A percentile compares a stretch with the other conserved stretches of the same genome.
Conservation (phyloP, 1,140 invertebrate genomes). For the Ceratina calcarata region DNA sequence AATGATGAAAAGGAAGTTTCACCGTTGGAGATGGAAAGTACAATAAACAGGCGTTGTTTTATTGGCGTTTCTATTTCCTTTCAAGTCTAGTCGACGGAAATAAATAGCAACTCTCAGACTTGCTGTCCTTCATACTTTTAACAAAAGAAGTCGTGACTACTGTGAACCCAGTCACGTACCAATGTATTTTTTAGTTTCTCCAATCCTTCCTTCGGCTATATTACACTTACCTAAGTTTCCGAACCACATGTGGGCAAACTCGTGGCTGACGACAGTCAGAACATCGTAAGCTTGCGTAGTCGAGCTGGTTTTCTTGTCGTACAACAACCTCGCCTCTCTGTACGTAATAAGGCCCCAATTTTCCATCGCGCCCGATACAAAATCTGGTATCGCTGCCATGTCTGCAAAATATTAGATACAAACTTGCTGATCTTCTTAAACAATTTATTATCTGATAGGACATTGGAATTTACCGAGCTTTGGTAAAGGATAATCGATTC, state of each 20-base stretch:
- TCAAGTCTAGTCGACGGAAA: no score
- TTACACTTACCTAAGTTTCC: conserved; percentile 87
- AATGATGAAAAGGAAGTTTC: no score
- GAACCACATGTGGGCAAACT: conserved; percentile 96
- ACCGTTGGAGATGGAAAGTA: no score
- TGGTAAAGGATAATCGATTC: conserved; percentile 89
- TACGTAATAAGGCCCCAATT: conserved; percentile 95
- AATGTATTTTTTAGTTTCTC: no score
- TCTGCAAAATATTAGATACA: conserved; percentile 82
- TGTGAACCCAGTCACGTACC: no score
- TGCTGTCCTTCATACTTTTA: no score
- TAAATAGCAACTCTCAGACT: no score
- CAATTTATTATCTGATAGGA: background rate
- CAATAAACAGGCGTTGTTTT: no score
- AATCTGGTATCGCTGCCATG: conserved; percentile 96
- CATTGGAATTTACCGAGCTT: conserved; percentile 88
- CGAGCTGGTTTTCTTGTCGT: conserved; percentile 85
- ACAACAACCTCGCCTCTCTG: conserved; percentile 91
- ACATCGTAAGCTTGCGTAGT: conserved; percentile 88
- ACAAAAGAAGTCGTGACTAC: background rate
- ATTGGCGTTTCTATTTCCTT: no score
- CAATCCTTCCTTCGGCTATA: background rate
- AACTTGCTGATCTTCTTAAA: background rate
- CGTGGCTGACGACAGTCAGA: conserved; percentile 91
- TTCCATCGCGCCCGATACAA: conserved; percentile 97